phyloP scores from a whole-genome alignment of 2,888 invertebrate species.

The Boloria euphrosyne region DNA sequence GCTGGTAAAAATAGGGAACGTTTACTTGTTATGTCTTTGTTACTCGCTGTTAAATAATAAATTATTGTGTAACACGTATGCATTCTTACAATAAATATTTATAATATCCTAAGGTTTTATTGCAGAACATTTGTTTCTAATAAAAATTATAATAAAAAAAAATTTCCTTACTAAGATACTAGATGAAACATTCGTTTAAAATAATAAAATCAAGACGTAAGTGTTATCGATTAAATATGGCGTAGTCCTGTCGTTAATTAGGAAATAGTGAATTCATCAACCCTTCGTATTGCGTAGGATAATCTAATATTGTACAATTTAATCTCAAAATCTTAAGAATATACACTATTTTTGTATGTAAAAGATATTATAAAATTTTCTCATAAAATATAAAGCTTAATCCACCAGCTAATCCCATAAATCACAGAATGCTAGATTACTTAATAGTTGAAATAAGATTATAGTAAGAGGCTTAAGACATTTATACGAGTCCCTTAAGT shows the following conservation, averaged over 20 bases:
- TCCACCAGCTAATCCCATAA: constrained; percentile 17
- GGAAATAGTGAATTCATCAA: constrained; percentile 76
- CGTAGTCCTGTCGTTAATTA: constrained; percentile 65
- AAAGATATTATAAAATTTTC: constrained; percentile 2
- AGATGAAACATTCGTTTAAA: too few relatives aligned
- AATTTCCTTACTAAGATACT: too few relatives aligned
- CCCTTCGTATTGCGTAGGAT: constrained; percentile 62
- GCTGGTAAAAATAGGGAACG: constrained; percentile 25
- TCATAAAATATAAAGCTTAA: constrained; percentile 2
- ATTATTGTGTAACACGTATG: too few relatives aligned
- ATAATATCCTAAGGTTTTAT: too few relatives aligned
- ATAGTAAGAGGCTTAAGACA: constrained; percentile 32
- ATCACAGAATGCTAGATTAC: constrained; percentile 16
- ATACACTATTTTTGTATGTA: not conserved
- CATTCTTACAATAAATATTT: too few relatives aligned
- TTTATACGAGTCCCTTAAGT: constrained; percentile 17
- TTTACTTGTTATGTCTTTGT: not conserved
- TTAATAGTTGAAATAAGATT: constrained; percentile 28
- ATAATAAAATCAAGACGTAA: constrained; percentile 36
- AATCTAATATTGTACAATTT: constrained; percentile 49
- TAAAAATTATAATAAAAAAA: too few relatives aligned
- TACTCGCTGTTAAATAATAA: not conserved
- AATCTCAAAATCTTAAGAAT: not conserved
- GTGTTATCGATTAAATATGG: constrained; percentile 47
- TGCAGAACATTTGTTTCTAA: too few relatives aligned